Percentiles rank a stretch among this genome's conserved stretches.
Conservation (phyloP, 2,797 vertebrate species). For the Numenius phaeopus region DNA sequence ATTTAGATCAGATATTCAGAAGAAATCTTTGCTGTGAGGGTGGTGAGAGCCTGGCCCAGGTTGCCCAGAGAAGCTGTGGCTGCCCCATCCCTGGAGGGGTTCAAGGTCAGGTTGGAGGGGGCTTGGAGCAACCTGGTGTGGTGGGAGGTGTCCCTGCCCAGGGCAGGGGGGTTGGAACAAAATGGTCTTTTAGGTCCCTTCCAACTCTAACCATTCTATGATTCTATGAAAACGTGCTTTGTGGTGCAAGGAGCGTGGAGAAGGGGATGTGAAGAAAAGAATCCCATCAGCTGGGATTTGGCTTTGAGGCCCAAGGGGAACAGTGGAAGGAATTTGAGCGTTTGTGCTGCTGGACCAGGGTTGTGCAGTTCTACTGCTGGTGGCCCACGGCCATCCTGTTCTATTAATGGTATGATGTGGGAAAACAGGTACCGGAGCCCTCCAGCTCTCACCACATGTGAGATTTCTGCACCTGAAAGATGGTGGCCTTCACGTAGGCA, state of each 20-base stretch:
- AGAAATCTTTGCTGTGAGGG: too few relatives aligned
- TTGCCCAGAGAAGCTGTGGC: too few relatives aligned
- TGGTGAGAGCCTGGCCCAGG: too few relatives aligned
- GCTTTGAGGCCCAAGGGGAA: neutral
- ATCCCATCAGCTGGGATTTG: neutral
- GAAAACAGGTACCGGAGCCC: rapidly evolving
- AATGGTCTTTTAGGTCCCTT: too few relatives aligned
- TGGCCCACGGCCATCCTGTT: neutral
- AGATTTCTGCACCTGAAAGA: neutral
- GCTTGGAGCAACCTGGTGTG: too few relatives aligned
- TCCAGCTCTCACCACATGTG: rapidly evolving
- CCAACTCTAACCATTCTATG: too few relatives aligned
- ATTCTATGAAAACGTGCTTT: too few relatives aligned
- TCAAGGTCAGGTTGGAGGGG: too few relatives aligned
- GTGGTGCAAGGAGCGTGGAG: neutral
- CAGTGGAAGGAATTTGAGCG: neutral
- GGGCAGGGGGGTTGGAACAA: too few relatives aligned
- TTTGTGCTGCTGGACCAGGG: neutral
- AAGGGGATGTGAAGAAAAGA: neutral
- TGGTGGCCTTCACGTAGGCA: neutral
- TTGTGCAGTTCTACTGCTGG: neutral
- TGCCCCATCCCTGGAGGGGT: too few relatives aligned
- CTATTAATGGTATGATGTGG: rapidly evolving
- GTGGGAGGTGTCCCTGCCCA: too few relatives aligned
- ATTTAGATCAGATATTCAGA: too few relatives aligned